Evolutionary conservation across 2,113 vertebrate genomes (phyloP).

Genomic region (Aleadryas rufinucha): DNA sequence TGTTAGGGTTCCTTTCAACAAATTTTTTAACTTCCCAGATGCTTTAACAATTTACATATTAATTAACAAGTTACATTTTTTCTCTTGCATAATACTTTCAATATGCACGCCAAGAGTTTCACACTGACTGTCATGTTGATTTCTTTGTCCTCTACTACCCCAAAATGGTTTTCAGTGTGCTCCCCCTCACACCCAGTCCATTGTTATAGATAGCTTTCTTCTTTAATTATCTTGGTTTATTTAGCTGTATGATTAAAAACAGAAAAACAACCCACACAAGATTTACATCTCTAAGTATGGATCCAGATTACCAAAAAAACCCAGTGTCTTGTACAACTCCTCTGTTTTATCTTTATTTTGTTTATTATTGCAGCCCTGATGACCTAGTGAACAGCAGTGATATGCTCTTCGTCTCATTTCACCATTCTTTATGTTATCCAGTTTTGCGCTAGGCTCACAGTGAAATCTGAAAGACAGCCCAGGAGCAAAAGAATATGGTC

Average conservation of each 20-base stretch:
- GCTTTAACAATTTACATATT: neutral
- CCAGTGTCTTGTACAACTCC: neutral
- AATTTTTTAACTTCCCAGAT: neutral
- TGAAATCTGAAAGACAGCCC: neutral
- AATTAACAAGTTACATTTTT: neutral
- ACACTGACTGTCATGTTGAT: neutral
- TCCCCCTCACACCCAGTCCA: neutral
- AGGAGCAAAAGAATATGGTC: neutral
- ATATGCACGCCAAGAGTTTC: neutral
- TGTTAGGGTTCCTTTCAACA: neutral
- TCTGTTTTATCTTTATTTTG: neutral
- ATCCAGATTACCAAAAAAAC: neutral
- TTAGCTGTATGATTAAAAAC: neutral
- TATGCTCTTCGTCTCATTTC: neutral
- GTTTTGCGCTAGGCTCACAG: neutral
- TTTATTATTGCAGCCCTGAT: neutral
- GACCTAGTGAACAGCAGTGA: neutral
- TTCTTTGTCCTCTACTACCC: neutral
- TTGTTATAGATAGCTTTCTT: neutral
- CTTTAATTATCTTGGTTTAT: neutral
- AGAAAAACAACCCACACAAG: neutral
- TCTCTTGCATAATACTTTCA: neutral
- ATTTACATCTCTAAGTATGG: neutral
- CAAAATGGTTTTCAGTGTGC: neutral
- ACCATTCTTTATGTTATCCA: neutral